These are phyloP conservation scores for Drosophila limbata DNA, from an alignment of 2,888 invertebrate species.

Conservation along the genomic window DNA sequence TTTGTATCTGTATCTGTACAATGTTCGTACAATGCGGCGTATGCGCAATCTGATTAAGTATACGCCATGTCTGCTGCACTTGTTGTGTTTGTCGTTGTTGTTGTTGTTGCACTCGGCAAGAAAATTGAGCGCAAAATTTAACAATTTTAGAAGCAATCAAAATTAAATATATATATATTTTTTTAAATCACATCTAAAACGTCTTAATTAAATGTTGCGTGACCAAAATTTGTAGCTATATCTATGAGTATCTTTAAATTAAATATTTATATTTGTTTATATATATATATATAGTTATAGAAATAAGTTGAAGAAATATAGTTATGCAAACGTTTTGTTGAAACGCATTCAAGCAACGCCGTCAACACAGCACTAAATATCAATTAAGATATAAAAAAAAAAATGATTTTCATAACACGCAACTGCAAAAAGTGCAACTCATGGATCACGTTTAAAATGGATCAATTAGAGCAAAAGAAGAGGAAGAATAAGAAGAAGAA, in stretches of 20 bases:
- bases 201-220: conserved; percentile 14
- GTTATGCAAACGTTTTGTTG: conserved; percentile 4
- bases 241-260: background rate
- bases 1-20: conserved; percentile 34
- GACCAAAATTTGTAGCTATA: background rate
- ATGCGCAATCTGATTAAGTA: conserved; percentile 52
- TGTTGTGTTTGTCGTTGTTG: background rate
- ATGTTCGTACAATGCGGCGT: conserved; percentile 48
- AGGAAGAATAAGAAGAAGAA: background rate
- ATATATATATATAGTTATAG: no score
- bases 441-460: conserved; percentile 14
- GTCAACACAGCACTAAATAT: background rate
- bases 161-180: background rate
- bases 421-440: conserved; percentile 23
- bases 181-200: background rate
- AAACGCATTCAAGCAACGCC: conserved; percentile 1
- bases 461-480: conserved; percentile 10
- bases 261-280: no score
- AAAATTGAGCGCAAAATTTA: conserved; percentile 1
- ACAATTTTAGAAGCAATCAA: background rate
- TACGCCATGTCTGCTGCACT: conserved; percentile 23
- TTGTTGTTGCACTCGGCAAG: background rate
- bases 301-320: no score
- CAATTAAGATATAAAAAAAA: background rate
- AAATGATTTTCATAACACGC: conserved; percentile 33